A percentile compares a stretch with the other conserved stretches of the same genome.
These are phyloP conservation scores for Myotis brandtii DNA, from an alignment of 2,113 vertebrate genomes.

Conservation along the genomic window DNA sequence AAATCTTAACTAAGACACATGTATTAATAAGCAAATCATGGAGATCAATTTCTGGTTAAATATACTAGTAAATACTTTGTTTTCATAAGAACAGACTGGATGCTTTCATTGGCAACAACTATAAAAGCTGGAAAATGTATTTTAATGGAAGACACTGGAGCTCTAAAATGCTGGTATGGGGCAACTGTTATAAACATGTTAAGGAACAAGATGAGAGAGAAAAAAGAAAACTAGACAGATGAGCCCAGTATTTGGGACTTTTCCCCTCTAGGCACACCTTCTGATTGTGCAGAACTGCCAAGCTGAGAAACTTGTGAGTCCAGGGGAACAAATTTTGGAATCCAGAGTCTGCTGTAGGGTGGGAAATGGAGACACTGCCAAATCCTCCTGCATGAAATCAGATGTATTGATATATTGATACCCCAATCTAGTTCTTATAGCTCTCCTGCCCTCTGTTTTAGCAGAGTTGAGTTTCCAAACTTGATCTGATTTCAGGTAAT, in stretches of 20 bases:
- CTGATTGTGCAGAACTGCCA: accelerated
- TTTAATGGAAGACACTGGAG: background rate
- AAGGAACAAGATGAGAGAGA: accelerated
- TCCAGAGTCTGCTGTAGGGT: background rate
- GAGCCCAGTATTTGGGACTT: background rate
- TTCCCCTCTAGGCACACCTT: accelerated
- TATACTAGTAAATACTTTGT: background rate
- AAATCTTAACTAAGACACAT: background rate
- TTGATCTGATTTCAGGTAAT: too few species aligned
- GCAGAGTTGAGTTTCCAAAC: accelerated
- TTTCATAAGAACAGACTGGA: background rate
- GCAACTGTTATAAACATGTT: too few species aligned
- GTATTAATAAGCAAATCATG: background rate
- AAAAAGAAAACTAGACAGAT: accelerated
- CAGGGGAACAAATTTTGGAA: too few species aligned
- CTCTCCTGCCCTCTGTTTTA: too few species aligned
- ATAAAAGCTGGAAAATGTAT: background rate
- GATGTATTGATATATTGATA: accelerated
- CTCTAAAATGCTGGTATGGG: too few species aligned
- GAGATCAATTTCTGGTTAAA: background rate
- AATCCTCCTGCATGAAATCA: accelerated
- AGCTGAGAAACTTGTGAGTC: too few species aligned
- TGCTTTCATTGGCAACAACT: background rate
- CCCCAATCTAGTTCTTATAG: accelerated
- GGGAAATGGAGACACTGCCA: accelerated